phyloP scores from a whole-genome alignment of 2,797 vertebrate species.

The Taenioides sp. region DNA sequence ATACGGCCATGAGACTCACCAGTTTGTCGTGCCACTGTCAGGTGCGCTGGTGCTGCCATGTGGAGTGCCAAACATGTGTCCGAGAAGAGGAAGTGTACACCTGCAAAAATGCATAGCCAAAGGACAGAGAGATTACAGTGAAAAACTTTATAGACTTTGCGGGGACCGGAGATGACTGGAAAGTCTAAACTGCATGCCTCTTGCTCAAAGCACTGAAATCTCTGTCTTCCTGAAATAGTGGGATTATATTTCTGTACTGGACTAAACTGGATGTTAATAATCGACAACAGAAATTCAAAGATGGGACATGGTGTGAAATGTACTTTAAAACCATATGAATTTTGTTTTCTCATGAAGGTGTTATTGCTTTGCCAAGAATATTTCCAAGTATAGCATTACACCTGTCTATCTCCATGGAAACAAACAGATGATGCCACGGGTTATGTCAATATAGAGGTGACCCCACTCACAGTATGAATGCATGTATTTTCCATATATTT shows the following conservation, averaged over 20 bases:
- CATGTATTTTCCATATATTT: not conserved
- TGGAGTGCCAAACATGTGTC: slow-evolving; percentile 95
- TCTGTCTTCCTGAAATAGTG: slow-evolving; percentile 30
- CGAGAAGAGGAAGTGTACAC: slow-evolving; percentile 94
- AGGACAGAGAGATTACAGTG: not conserved
- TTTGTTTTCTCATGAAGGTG: not conserved
- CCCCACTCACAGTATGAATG: not conserved
- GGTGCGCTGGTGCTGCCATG: slow-evolving; percentile 98
- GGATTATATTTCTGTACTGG: slow-evolving; percentile 36
- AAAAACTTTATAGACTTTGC: not conserved
- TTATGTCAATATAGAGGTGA: not conserved
- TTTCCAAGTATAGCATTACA: not conserved
- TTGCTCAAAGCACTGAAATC: slow-evolving; percentile 66
- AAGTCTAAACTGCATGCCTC: slow-evolving; percentile 41
- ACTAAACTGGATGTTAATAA: slow-evolving; percentile 37
- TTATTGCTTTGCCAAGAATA: not conserved
- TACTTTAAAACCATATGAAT: not conserved
- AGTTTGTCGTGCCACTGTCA: slow-evolving; percentile 96
- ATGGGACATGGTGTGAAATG: not conserved
- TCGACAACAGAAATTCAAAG: slow-evolving; percentile 4
- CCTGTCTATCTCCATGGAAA: not conserved
- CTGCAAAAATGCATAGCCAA: slow-evolving; percentile 82
- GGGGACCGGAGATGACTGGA: slow-evolving; percentile 15
- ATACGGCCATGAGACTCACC: slow-evolving; percentile 91
- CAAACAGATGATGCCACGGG: not conserved